A percentile compares a stretch with the other conserved stretches of the same genome.
Evolutionary conservation across 2,797 vertebrate species (phyloP).

Genomic region (Bradypodion pumilum): DNA sequence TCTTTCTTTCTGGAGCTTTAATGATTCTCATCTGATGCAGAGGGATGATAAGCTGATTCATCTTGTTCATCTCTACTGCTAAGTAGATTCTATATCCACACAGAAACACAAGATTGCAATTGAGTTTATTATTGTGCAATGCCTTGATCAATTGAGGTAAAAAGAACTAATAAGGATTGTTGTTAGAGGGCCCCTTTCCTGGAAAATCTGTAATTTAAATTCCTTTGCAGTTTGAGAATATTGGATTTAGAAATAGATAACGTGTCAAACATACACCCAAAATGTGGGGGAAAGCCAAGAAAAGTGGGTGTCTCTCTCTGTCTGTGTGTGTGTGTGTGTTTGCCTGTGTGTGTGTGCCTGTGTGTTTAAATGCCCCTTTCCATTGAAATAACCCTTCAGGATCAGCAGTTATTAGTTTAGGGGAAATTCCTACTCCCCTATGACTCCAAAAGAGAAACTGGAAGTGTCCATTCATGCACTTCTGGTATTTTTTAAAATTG

Average conservation of each 20-base stretch:
- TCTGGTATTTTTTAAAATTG: too few relatives aligned
- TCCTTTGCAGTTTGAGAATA: neutral
- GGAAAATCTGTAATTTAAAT: neutral
- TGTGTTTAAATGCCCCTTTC: too few relatives aligned
- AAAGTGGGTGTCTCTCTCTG: too few relatives aligned
- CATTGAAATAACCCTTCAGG: too few relatives aligned
- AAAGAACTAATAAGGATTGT: neutral
- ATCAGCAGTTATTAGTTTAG: too few relatives aligned
- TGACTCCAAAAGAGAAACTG: too few relatives aligned
- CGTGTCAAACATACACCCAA: too few relatives aligned
- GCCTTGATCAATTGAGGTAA: neutral
- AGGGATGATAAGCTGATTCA: neutral
- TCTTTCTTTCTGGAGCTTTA: neutral
- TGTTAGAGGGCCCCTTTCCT: neutral
- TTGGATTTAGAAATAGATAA: neutral
- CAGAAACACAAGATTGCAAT: neutral
- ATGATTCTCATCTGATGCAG: constrained; percentile 8
- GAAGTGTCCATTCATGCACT: too few relatives aligned
- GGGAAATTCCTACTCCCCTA: too few relatives aligned
- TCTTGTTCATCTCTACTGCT: constrained; percentile 5
- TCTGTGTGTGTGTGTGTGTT: too few relatives aligned
- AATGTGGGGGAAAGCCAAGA: too few relatives aligned
- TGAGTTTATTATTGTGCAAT: neutral
- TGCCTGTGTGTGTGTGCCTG: too few relatives aligned
- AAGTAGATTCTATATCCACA: neutral